These are phyloP conservation scores for Takifugu rubripes DNA, from an alignment of 2,797 vertebrate genomes.

Conservation along the genomic window DNA sequence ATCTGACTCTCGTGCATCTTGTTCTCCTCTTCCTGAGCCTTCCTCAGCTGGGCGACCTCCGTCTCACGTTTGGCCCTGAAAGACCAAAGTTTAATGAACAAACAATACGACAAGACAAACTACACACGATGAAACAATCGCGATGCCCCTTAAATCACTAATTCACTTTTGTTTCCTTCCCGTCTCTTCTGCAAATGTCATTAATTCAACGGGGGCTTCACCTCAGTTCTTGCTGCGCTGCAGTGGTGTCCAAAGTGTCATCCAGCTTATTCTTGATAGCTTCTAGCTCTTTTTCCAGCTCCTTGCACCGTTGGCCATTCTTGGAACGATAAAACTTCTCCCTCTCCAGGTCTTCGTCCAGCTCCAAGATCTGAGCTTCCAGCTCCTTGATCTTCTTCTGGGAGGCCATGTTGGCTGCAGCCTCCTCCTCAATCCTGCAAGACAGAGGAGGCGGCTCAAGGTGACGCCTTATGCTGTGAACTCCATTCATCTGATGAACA, in stretches of 20 bases:
- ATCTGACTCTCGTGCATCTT: constrained; percentile 87
- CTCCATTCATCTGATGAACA: too few relatives aligned
- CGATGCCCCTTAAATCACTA: too few relatives aligned
- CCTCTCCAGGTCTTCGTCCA: constrained; percentile 94
- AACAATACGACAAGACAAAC: neutral
- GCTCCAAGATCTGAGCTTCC: constrained; percentile 89
- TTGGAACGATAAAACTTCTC: constrained; percentile 85
- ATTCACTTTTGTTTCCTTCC: too few relatives aligned
- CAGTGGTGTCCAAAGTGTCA: constrained; percentile 92
- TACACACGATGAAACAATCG: neutral
- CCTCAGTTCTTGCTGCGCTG: constrained; percentile 92
- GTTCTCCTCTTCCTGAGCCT: constrained; percentile 88
- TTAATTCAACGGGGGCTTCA: constrained; percentile 14
- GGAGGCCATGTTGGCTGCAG: constrained; percentile 86
- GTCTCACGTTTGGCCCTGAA: constrained; percentile 88
- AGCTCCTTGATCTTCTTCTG: constrained; percentile 93
- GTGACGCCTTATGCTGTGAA: neutral
- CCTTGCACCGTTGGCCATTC: constrained; percentile 89
- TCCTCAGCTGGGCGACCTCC: constrained; percentile 90
- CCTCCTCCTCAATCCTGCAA: constrained; percentile 89
- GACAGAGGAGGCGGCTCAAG: neutral
- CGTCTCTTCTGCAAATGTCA: too few relatives aligned
- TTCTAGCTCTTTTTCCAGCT: constrained; percentile 93
- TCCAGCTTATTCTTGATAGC: constrained; percentile 94
- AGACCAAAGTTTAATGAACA: neutral